Conservation (phyloP, 2,888 invertebrate species). For the Cataglyphis cursor region DNA sequence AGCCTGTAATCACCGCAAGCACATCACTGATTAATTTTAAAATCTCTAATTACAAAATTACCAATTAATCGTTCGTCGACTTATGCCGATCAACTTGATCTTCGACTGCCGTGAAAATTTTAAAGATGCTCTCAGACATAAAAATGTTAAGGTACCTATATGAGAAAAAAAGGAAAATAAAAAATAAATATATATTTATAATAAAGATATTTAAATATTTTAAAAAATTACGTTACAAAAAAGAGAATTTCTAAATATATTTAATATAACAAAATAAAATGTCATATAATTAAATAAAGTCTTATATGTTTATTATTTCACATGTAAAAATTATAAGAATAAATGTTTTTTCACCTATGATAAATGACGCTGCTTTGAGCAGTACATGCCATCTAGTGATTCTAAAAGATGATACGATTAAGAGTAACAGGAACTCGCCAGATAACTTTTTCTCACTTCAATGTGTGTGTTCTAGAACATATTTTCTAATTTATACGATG, state of each 20-base stretch:
- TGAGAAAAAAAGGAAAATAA: not conserved
- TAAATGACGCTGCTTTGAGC: not conserved
- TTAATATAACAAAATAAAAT: too few relatives aligned
- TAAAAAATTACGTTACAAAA: not conserved
- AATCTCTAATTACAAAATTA: slow-evolving; percentile 75
- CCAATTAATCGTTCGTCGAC: slow-evolving; percentile 44
- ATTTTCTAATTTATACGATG: not conserved
- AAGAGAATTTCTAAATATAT: not conserved
- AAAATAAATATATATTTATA: not conserved
- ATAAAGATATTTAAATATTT: not conserved
- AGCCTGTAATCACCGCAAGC: slow-evolving; percentile 68
- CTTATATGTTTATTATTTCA: not conserved
- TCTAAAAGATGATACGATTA: not conserved
- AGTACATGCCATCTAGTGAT: not conserved
- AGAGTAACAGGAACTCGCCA: not conserved
- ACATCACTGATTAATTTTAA: slow-evolving; percentile 42
- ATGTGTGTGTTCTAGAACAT: not conserved
- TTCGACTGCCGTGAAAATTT: slow-evolving; percentile 31
- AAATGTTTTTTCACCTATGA: not conserved
- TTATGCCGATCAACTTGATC: slow-evolving; percentile 18
- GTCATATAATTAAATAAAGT: not conserved
- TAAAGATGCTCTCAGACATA: not conserved
- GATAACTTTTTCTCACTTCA: not conserved
- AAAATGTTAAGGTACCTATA: not conserved
- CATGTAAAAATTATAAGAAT: not conserved